Evolutionary conservation across 2,113 vertebrate genomes (phyloP), one percentile per base, ranked within the genome.

Genomic region (Fregata magnificens): DNA sequence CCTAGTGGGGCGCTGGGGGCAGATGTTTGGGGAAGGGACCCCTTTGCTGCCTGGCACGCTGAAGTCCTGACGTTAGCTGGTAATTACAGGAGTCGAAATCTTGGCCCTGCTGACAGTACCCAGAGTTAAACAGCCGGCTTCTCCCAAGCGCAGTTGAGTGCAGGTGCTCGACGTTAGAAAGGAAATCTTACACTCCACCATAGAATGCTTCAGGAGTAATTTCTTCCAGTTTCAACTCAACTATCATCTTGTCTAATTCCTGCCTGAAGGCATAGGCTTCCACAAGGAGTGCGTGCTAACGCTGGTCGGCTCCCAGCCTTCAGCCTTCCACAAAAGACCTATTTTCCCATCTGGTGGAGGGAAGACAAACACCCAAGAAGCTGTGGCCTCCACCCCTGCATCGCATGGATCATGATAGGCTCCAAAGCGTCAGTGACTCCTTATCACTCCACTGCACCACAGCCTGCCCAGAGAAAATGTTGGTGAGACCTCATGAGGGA

Each of bases 21-120:
- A 97, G 93, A 96, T 96, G 96, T 96, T 97, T 93, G 90, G 74
- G 90, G 84, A 88, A 92, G 38, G 67, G 95, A 88, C 94, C 91
- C 82, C 79, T 96, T 96, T 90, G 89, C 96, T 93, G 96, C 78
- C 91, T 95, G 96, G 96, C 94, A 95, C 79, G 16, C 53, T 1
- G 1, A 81, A 86, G 59, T 55, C 84, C 74, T 95, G 93, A 83
- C 0, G 1, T 40, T 91, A 78, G 82, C 93, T 97, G 47, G 82
- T 93, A 36, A 71, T 74, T 83, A 71, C 16, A 1, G 87, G 89
- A 71, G 91, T 42, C 0, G 0, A 94, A 90, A 88, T 94, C 66
- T 84, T 52, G 84, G 83, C 78, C 88, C 71, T 38, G 32, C 73
- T 80, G 53, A 14, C 86, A 62, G 86, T 45, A 53, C 94, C 77